Base-by-base conservation (phyloP, 2,888 invertebrate genomes). In the Chamaedrilus cognettii region DNA sequence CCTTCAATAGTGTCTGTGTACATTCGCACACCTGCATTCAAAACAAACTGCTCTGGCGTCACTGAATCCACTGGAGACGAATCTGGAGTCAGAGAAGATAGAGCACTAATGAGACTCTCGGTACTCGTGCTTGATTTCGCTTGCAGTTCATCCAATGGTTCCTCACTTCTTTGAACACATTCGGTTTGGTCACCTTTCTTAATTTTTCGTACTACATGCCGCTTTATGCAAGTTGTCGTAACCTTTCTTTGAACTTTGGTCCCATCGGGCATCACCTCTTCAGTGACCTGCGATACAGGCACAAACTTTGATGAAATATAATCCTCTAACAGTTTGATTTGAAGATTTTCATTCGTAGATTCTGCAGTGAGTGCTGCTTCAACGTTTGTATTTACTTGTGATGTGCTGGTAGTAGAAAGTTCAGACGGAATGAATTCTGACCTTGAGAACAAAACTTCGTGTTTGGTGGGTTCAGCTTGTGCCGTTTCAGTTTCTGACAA, bases 191-290 rank as follows among this genome's bases (percentile, higher is more conserved):
- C 64, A 7, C 70, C 70, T 33, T 65, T 62, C 34, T 69, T 56
- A 28, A 69, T 55, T 34, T 58, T 68, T 15, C 63, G 26, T n/a
- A 62, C 67, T 19, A 68, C 69, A 19, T 59, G 50, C 30, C 51
- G 30, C 33, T 49, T 61, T 19, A 62, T 66, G n/a, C 23, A 35
- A 15, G 68, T 68, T 30, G 42, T 67, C 19, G 69, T 65, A 2
- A 70, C 28, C 50, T 68, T 67, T 30, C 73, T 74, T 65, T 70
- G 77, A 2, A 80, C 74, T 11, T 76, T 69, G 11, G 78, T 76
- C 5, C 80, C 80, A 75, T 81, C 80, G 3, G 77, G 72, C 28
- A 77, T 70, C 28, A 68, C 65, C 49, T 73, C 72, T 50, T 69
- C 69, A 7, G 60, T 60, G 28, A 34, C 34, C 35, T 57, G 57